A percentile compares a stretch with the other conserved stretches of the same genome.
Conservation (phyloP, 2,888 invertebrate genomes). For the Anodontia alba region DNA sequence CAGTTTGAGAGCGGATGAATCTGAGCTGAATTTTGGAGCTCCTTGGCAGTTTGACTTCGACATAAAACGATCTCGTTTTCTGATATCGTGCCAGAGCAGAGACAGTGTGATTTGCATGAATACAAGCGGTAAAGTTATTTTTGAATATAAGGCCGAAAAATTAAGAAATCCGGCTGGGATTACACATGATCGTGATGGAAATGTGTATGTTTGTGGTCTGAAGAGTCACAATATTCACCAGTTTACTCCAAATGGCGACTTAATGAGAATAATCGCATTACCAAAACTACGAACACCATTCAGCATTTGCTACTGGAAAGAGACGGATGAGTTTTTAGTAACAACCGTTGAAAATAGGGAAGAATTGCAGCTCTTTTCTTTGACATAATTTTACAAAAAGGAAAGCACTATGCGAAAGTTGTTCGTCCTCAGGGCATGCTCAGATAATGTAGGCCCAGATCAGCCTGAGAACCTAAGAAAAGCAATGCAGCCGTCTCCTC, state of each 20-base stretch:
- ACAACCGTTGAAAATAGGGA: conserved; percentile 8
- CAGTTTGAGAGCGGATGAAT: background rate
- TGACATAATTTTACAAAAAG: background rate
- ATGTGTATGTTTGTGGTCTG: conserved; percentile 1
- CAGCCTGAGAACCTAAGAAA: no score
- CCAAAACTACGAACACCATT: conserved; percentile 1
- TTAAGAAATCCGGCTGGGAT: background rate
- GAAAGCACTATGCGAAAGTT: no score
- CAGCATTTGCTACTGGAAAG: background rate
- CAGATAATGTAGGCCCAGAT: no score
- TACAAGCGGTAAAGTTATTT: background rate
- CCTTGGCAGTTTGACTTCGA: conserved; percentile 10
- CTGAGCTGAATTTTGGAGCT: background rate
- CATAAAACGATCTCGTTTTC: background rate
- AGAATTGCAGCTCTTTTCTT: background rate
- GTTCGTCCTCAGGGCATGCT: no score
- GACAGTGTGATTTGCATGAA: background rate
- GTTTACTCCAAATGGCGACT: background rate
- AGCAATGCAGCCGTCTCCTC: no score
- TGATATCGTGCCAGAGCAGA: background rate
- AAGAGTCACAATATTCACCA: conserved; percentile 12
- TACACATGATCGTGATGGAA: background rate
- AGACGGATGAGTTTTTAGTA: background rate
- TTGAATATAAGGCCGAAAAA: background rate
- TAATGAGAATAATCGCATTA: background rate